Base-by-base conservation (phyloP, 2,888 invertebrate species). In the Neoaliturus tenellus region DNA sequence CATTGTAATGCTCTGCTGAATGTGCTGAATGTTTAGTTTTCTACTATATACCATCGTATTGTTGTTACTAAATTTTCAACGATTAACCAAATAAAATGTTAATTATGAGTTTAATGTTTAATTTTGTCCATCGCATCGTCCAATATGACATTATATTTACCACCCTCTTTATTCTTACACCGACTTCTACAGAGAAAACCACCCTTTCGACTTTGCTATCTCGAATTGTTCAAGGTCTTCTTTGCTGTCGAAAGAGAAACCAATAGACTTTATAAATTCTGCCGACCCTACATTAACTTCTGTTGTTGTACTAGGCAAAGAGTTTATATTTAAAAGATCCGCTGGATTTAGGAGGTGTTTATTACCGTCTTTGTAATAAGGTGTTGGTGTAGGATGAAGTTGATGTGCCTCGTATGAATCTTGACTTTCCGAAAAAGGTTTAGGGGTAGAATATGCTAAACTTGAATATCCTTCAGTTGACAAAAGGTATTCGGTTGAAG, bases 361-460 rank as follows among this genome's bases (percentile, higher is more conserved):
- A 6, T 39, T 39, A 8, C 1, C 39, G 35, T 23, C 35, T 35
- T 14, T 33, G 67, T 67, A 67, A 4, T 67, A 20, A 0, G 71
- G 71, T 39, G 17, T 12, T 17, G 39, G 17, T 14, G 71, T 33
- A 14, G 67, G 23, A 5, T 35, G 39, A 1, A 0, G 71, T 4
- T 35, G 41, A 41, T 35, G 71, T 8, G 67, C 25, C 1, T 14
- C n/a, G 17, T 31, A 55, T 20, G 14, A 67, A 67, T n/a, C 39
- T 6, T 5, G 71, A 10, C 31, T 20, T n/a, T 71, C 71, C 31
- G 23, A 3, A 71, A 71, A 71, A 2, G 71, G 39, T 14, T 71
- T 71, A 17, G 71, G 71, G 12, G 71, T 71, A 39, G 71, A 71
- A 39, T n/a, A 71, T 1, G 71, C 4, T 28, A 71, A 28, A 62